These are phyloP conservation scores for Ceratosolen fusciceps DNA, from an alignment of 1,140 invertebrate species.

Conservation along the genomic window DNA sequence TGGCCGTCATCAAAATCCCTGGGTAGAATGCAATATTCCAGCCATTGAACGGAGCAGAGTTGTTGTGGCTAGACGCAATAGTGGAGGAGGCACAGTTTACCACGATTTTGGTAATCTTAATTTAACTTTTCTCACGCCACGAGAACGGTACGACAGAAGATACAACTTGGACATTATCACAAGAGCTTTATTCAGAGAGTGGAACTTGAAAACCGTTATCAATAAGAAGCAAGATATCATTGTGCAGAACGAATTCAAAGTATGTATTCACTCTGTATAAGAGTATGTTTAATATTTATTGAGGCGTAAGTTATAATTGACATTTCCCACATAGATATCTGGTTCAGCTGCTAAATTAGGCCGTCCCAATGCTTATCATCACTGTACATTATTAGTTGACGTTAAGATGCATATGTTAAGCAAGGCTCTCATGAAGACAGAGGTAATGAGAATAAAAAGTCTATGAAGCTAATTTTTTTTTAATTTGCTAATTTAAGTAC, in stretches of 20 bases:
- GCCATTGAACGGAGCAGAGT: conserved; percentile 76
- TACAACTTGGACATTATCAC: conserved; percentile 90
- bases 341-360: conserved; percentile 93
- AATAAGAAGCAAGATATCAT: conserved; percentile 88
- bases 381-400: conserved; percentile 92
- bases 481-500: conserved; percentile 4
- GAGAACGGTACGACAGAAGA: conserved; percentile 84
- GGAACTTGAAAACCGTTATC: conserved; percentile 81
- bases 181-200: conserved; percentile 83
- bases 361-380: conserved; percentile 89
- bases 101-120: conserved; percentile 96
- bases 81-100: conserved; percentile 97
- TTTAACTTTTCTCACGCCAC: conserved; percentile 88
- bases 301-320: background rate
- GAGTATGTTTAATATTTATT: conserved; percentile 1
- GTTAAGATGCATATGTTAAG: conserved; percentile 83
- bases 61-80: conserved; percentile 87
- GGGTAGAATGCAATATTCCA: conserved; percentile 88
- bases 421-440: conserved; percentile 76
- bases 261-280: conserved; percentile 65
- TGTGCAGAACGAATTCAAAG: conserved; percentile 85
- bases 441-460: no score
- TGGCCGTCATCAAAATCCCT: conserved; percentile 97
- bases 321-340: conserved; percentile 77
- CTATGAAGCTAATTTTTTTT: background rate